A percentile compares a stretch with the other conserved stretches of the same genome.
phyloP scores from a whole-genome alignment of 2,797 vertebrate species.

The Tinamus major region DNA sequence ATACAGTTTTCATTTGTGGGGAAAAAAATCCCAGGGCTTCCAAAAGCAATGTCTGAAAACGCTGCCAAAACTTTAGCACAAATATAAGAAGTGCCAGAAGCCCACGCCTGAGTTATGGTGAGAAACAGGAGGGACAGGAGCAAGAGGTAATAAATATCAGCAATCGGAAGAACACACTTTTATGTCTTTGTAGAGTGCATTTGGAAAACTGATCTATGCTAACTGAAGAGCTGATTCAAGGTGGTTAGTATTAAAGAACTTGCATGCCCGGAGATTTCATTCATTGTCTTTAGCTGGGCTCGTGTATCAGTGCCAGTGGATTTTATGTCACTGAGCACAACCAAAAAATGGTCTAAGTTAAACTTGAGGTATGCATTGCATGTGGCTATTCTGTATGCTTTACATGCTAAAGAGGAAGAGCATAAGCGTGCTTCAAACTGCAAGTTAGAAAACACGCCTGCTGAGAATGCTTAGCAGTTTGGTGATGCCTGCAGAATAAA shows the following conservation, averaged over 20 bases:
- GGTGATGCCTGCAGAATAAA: not conserved
- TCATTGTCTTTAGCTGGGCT: not conserved
- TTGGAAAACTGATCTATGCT: not conserved
- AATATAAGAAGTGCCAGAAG: not conserved
- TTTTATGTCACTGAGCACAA: not conserved
- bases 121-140: not conserved
- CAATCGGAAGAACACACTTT: not conserved
- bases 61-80: not conserved
- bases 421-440: not conserved
- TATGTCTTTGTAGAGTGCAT: not conserved
- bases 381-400: not conserved
- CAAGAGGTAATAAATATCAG: not conserved
- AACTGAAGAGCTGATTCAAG: not conserved
- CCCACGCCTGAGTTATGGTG: not conserved
- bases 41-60: not conserved
- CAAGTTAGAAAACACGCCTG: not conserved
- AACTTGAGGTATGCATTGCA: not conserved
- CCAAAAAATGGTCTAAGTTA: not conserved
- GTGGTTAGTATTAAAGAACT: not conserved
- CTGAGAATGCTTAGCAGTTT: not conserved
- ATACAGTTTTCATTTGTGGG: not conserved
- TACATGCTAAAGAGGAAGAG: not conserved
- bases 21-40: not conserved
- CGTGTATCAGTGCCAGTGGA: not conserved
- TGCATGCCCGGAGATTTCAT: not conserved